Base-by-base conservation (phyloP, 2,888 invertebrate species). In the Orthonychiurus folsomi region DNA sequence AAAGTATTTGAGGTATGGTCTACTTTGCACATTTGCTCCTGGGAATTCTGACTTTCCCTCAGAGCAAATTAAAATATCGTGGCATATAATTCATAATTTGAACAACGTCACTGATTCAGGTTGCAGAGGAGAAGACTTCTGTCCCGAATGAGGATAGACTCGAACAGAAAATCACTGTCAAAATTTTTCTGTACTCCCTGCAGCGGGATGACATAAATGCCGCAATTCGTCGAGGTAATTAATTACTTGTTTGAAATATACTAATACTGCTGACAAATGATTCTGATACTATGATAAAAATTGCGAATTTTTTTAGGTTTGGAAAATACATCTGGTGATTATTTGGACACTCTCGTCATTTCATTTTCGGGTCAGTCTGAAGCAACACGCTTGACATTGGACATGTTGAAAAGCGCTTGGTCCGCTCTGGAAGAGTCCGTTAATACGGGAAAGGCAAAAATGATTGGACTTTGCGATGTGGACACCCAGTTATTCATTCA, bases 391-490 rank as follows among this genome's bases (percentile, higher is more conserved):
- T 61, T 73, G 67, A 75, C 68, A 3, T 75, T 89, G 25, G 81
- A 83, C 0, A 83, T 84, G 25, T 82, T 94, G 60, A 84, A 88
- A 75, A 80, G 82, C 15, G 80, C 92, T 59, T 95, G 94, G 93
- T 79, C 77, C 28, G 81, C 83, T 0, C 77, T 93, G 23, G 92
- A 94, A 76, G 81, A 84, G 25, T 86, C 86, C 71, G 85, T 87
- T 0, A 76, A 79, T 18, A 76, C 76, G 74, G 84, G 83, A 69
- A 84, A 82, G 78, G 84, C 90, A 2, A 80, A 81, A 20, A 86
- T 87, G 73, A 80, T 93, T 27, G 95, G 95, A 37, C 84, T 94
- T 48, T 88, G 93, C 1, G 94, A 95, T 78, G 82, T 94, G n/a
- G 91, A 92, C 70, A 88, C 89, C 26, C 83, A 84, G 0, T 83